Evolutionary conservation across 92 coral and sea anemone genomes (phyloP).

Genomic region (Umimayanthus kanabou): DNA sequence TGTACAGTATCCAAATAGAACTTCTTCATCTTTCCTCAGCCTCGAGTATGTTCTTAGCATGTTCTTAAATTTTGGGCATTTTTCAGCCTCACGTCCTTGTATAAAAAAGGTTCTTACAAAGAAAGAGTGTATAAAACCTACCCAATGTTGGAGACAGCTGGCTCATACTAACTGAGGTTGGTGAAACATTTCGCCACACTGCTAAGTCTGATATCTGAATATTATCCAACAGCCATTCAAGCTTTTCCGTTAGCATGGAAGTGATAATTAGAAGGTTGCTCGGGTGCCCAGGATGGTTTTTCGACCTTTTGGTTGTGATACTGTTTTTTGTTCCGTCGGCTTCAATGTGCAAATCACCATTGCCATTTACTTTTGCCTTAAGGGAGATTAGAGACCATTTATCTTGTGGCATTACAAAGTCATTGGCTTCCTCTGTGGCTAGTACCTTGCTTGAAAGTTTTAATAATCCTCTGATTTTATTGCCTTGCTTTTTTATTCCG

Average conservation of each 20-base stretch:
- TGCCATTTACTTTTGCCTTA: not conserved
- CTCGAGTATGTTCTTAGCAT: too few species aligned
- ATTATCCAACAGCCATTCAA: not conserved
- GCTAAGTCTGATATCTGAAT: conserved; percentile 22
- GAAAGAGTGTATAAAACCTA: not conserved
- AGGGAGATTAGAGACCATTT: conserved; percentile 4
- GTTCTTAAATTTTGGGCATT: too few species aligned
- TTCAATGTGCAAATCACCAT: not conserved
- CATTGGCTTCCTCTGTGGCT: not conserved
- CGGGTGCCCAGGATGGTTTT: too few species aligned
- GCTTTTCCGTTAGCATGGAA: not conserved
- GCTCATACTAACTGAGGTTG: not conserved
- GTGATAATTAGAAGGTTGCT: not conserved
- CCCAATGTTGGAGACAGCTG: not conserved
- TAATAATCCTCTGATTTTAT: not conserved
- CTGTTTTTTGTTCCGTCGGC: not conserved
- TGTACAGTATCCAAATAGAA: too few species aligned
- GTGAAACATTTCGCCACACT: conserved; percentile 3
- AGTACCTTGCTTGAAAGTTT: not conserved
- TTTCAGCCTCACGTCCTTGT: too few species aligned
- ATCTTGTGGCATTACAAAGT: not conserved
- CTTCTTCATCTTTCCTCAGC: too few species aligned
- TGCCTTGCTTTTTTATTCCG: not conserved
- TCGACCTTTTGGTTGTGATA: not conserved
- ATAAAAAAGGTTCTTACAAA: too few species aligned